Percentiles rank a stretch among this genome's conserved stretches.
Evolutionary conservation across 2,797 vertebrate genomes (phyloP).

Genomic region (Pantherophis alleghaniensis): DNA sequence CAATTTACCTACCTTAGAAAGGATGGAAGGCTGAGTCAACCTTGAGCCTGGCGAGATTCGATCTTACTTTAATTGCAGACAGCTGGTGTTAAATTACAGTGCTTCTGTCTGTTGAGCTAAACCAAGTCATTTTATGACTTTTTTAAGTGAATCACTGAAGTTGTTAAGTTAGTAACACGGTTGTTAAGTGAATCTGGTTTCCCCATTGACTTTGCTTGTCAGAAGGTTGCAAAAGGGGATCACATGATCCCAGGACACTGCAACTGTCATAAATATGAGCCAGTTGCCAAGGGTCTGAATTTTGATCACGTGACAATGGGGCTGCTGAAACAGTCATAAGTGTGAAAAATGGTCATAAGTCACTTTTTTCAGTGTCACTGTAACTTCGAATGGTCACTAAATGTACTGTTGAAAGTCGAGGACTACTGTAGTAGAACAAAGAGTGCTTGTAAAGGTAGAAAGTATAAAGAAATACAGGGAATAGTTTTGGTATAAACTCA

Average conservation of each 20-base stretch:
- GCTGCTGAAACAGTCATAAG: no score
- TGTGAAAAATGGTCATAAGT: background rate
- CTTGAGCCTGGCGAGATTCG: no score
- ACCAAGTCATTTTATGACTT: background rate
- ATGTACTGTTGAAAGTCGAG: background rate
- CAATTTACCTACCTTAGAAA: no score
- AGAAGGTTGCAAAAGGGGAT: no score
- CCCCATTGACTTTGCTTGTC: background rate
- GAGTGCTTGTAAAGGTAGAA: background rate
- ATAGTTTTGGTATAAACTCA: background rate
- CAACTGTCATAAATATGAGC: background rate
- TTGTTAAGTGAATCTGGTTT: background rate
- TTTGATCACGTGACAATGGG: background rate
- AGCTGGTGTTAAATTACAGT: no score
- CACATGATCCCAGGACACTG: background rate
- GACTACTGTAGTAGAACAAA: background rate
- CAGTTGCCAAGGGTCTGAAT: background rate
- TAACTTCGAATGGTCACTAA: background rate
- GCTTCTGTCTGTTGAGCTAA: no score
- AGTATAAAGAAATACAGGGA: background rate
- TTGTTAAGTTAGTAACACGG: background rate
- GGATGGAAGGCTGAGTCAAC: no score
- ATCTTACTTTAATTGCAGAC: no score
- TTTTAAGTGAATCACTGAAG: background rate
- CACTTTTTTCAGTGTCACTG: background rate